Base-by-base conservation (phyloP, 2,113 vertebrate genomes). In the Phaethon lepturus region DNA sequence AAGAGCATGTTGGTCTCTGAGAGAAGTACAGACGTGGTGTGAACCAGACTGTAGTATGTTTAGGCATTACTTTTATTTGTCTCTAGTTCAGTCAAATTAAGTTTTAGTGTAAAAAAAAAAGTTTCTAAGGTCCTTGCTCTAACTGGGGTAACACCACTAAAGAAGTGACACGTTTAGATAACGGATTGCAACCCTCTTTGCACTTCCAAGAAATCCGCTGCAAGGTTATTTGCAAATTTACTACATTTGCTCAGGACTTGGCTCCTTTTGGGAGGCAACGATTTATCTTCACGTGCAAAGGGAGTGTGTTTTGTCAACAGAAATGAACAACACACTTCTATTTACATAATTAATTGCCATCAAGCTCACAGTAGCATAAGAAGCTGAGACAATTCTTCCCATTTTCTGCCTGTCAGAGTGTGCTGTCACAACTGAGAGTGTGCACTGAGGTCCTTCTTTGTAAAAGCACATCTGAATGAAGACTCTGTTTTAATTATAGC, bases 281-380 rank as follows among this genome's bases (percentile, higher is more conserved):
- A 79, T 88, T 95, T 67, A 79, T 83, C 67, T 94, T 76, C 74
- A 58, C 59, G 71, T 88, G 66, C 45, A 85, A 88, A 69, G 28
- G 31, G 79, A 87, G 38, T 13, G 29, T 64, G 74, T 90, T 93
- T 90, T 95, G 74, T 85, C 12, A 13, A 73, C 77, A 93, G 63
- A 91, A 91, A 84, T 22, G 28, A 95, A 85, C 86, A 91, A 52
- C 73, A 33, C 42, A 50, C 53, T 91, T 53, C 71, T 87, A 90
- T 96, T 95, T 91, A 84, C 93, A 88, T 93, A 94, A 96, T 76
- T 95, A 93, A 94, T 86, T 87, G 73, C 71, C 84, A 86, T 73
- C 55, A 59, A 73, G 74, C 38, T 82, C 84, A 69, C 25, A 66
- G 45, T 31, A 90, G 66, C 6, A 45, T 90, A 76, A 79, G 75